Evolutionary conservation across 2,113 vertebrate species (phyloP), one percentile per base, ranked within the genome.

Genomic region (Synodontis membranacea): DNA sequence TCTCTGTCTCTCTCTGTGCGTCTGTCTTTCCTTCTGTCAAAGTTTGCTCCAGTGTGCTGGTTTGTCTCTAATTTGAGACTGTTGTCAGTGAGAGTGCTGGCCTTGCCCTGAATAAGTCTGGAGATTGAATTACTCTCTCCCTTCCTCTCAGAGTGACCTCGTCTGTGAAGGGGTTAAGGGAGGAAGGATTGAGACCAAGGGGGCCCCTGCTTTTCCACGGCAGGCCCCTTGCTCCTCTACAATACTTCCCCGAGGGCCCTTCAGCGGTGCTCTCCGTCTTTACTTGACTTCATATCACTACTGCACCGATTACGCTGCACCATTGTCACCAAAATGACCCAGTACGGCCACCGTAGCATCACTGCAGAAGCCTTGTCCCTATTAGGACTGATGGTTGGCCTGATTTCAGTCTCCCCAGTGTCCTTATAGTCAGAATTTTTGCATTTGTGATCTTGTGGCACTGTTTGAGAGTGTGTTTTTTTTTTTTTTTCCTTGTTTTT

Each of bases 41-140:
- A 80, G 75, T 68, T 37, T 80, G 58, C 75, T 86, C 37, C 56
- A 88, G 85, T 83, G 84, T 86, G 85, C 90, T 92, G 90, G 82
- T 88, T 88, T 85, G 68, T 89, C 84, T 90, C 89, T 89, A 88
- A 90, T 91, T 89, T 91, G 66, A 89, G 52, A 64, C 84, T 85
- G 86, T 90, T 89, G 86, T 89, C 88, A 88, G 87, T 82, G 34
- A 83, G 86, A 85, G 89, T n/a, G 52, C 84, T 48, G 80, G 79
- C 85, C 87, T 90, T 87, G 86, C 84, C 81, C 76, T 17, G 82
- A 91, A 92, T 86, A 88, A 89, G 91, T 87, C 88, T 82, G 82
- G 68, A 86, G 89, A 91, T 91, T 91, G 83, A 91, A 91, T 91
- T 91, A 89, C 90, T 83, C 84, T 79, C 85, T 86, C 72, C 83